A percentile compares a stretch with the other conserved stretches of the same genome.
phyloP scores from a whole-genome alignment of 1,140 invertebrate species.

The Branchinecta lynchi region DNA sequence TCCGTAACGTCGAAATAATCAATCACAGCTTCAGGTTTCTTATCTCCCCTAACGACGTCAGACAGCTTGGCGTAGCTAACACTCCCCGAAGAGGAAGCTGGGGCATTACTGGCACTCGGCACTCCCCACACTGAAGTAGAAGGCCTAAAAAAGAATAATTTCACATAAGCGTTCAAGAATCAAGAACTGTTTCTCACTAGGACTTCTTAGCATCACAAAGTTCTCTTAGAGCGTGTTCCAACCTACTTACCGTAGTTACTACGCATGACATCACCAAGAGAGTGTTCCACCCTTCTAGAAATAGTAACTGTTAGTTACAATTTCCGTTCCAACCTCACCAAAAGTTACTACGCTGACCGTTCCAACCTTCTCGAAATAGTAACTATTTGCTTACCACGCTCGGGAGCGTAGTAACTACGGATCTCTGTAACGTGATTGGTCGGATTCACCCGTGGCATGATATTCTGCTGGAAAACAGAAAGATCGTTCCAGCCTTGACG shows the following conservation, averaged over 20 bases:
- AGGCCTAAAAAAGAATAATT: conserved; percentile 1
- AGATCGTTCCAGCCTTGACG: too few relatives aligned
- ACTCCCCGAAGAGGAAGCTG: conserved; percentile 17
- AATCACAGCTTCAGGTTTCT: conserved; percentile 15
- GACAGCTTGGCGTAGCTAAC: conserved; percentile 17
- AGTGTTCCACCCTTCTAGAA: too few relatives aligned
- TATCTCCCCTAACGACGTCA: conserved; percentile 19
- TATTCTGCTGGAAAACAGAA: too few relatives aligned
- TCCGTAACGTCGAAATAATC: conserved; percentile 21
- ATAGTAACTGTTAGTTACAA: too few relatives aligned
- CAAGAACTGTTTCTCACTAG: neutral
- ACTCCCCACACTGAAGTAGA: neutral
- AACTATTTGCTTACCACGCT: too few relatives aligned
- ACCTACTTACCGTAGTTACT: neutral
- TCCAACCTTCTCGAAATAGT: too few relatives aligned
- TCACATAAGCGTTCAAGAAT: neutral
- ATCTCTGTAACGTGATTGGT: too few relatives aligned
- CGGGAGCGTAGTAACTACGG: too few relatives aligned
- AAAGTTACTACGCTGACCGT: too few relatives aligned
- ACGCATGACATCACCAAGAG: too few relatives aligned
- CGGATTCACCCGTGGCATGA: too few relatives aligned
- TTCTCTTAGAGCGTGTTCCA: neutral
- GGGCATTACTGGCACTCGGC: neutral
- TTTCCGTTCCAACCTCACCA: too few relatives aligned
- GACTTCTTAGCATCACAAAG: neutral